Evolutionary conservation across 2,888 invertebrate genomes (phyloP).

Genomic region (Choreutis nemorana): DNA sequence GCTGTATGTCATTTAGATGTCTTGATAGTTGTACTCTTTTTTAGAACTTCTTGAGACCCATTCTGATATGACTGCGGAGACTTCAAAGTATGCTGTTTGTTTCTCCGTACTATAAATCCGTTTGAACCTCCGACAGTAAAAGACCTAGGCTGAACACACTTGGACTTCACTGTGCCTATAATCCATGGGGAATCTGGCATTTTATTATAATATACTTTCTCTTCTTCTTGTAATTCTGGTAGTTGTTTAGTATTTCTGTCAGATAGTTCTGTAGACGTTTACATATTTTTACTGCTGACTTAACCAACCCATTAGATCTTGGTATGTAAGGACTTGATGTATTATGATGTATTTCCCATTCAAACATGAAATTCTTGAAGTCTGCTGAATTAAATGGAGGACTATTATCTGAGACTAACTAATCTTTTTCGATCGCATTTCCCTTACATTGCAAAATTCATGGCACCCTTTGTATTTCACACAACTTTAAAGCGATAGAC

Average conservation of each 20-base stretch:
- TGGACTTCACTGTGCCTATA: conserved; percentile 7
- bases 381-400: conserved; percentile 13
- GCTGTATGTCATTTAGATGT: too few species aligned
- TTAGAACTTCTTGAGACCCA: too few species aligned
- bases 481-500: too few species aligned
- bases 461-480: too few species aligned
- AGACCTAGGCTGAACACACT: conserved; percentile 9
- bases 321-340: conserved; percentile 12
- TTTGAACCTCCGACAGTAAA: conserved; percentile 9
- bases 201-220: too few species aligned
- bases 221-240: too few species aligned
- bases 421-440: too few species aligned
- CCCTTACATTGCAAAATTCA: too few species aligned
- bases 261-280: too few species aligned
- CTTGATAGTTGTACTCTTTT: too few species aligned
- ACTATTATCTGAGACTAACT: conserved; percentile 13
- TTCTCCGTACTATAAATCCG: conserved; percentile 10
- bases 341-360: conserved; percentile 10
- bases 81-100: conserved; percentile 9
- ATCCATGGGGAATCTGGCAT: conserved; percentile 7
- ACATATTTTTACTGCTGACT: too few species aligned
- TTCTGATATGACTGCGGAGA: conserved; percentile 1
- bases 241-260: too few species aligned
- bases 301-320: conserved; percentile 12
- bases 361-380: conserved; percentile 11